These are phyloP conservation scores for Enteromius radiatus DNA, from an alignment of 2,797 vertebrate genomes.

Conservation along the genomic window DNA sequence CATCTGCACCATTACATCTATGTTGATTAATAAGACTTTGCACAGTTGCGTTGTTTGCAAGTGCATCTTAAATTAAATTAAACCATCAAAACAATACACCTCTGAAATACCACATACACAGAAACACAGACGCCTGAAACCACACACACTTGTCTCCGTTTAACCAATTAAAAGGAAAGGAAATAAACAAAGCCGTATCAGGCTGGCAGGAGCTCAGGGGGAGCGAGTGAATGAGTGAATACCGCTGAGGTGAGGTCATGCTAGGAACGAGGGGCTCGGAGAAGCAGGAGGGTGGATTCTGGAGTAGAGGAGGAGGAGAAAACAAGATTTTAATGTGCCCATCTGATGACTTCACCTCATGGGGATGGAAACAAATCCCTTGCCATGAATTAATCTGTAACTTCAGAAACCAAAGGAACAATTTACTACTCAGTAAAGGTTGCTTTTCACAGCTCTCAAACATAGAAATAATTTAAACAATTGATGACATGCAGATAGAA, in stretches of 20 bases:
- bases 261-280: constrained; percentile 7
- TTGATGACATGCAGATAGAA: not conserved
- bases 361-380: constrained; percentile 9
- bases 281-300: not conserved
- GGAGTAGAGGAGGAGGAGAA: constrained; percentile 16
- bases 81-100: not conserved
- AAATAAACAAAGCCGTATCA: constrained; percentile 37
- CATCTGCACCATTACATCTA: not conserved
- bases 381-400: not conserved
- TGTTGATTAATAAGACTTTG: not conserved
- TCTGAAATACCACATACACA: constrained; percentile 11
- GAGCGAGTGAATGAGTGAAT: constrained; percentile 27
- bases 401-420: not conserved
- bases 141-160: constrained; percentile 22
- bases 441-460: not conserved
- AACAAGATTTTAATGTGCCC: not conserved
- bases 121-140: constrained; percentile 1
- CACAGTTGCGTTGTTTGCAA: not conserved
- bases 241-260: constrained; percentile 51
- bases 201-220: constrained; percentile 1
- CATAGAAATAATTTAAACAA: not conserved
- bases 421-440: not conserved
- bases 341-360: not conserved
- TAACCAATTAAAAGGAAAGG: constrained; percentile 27
- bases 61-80: constrained; percentile 7